phyloP scores from a whole-genome alignment of 2,888 invertebrate genomes.

The Epistrophella euchroma region DNA sequence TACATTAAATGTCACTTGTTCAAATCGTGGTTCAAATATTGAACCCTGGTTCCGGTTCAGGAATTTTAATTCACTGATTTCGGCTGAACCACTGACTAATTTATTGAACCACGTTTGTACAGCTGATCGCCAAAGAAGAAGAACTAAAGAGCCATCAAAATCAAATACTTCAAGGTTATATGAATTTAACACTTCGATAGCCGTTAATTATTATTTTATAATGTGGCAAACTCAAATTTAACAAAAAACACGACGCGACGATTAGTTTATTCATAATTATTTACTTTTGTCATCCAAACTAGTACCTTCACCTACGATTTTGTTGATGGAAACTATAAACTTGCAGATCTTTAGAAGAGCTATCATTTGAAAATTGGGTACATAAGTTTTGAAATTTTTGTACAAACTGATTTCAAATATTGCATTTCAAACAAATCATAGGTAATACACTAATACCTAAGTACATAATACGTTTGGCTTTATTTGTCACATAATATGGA shows the following conservation, averaged over 20 bases:
- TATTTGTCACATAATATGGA: slow-evolving; percentile 11
- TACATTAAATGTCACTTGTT: no score
- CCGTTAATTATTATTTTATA: background rate
- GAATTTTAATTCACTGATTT: no score
- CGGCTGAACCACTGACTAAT: no score
- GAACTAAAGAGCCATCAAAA: background rate
- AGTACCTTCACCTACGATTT: background rate
- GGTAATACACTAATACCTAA: background rate
- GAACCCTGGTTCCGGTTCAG: no score
- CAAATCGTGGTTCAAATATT: no score
- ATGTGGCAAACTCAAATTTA: background rate
- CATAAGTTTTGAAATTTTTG: slow-evolving; percentile 3
- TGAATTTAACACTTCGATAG: slow-evolving; percentile 4
- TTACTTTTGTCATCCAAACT: background rate
- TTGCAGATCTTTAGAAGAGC: background rate
- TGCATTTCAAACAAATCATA: slow-evolving; percentile 14
- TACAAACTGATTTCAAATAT: slow-evolving; percentile 5
- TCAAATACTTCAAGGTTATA: background rate
- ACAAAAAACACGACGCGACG: background rate
- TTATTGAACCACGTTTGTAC: no score
- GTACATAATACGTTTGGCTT: background rate
- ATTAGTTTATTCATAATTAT: background rate
- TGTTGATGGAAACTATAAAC: background rate
- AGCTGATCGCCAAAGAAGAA: background rate
- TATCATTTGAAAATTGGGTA: background rate